Conservation (phyloP, 2,888 invertebrate genomes). For the Ichneumon xanthorius region DNA sequence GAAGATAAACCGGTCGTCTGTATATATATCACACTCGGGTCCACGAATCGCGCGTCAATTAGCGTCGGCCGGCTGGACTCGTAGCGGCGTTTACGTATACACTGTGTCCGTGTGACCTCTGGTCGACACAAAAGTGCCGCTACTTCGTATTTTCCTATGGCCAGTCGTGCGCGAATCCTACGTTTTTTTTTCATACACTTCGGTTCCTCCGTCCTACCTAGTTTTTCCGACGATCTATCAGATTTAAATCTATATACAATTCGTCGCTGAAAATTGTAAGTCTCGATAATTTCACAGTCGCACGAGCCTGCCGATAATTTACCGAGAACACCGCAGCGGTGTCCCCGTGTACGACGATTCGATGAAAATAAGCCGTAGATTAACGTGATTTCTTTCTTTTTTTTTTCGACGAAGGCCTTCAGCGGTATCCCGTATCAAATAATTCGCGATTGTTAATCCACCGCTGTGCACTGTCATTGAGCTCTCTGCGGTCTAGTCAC, state of each 20-base stretch:
- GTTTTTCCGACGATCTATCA: neutral
- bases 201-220: neutral
- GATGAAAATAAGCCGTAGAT: neutral
- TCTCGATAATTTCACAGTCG: neutral
- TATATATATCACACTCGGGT: constrained; percentile 53
- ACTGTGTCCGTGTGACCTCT: constrained; percentile 28
- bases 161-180: constrained; percentile 53
- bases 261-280: neutral
- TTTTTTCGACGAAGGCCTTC: constrained; percentile 3
- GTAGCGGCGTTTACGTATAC: constrained; percentile 36
- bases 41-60: constrained; percentile 64
- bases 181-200: constrained; percentile 37
- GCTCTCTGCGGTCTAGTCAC: constrained; percentile 6
- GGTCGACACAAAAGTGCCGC: constrained; percentile 63
- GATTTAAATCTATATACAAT: neutral
- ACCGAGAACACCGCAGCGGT: neutral
- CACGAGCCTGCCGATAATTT: neutral
- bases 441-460: neutral
- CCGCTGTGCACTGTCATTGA: constrained; percentile 12
- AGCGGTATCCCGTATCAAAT: constrained; percentile 10
- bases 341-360: neutral
- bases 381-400: neutral
- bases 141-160: constrained; percentile 50
- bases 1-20: constrained; percentile 61
- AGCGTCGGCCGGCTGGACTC: constrained; percentile 43